Evolutionary conservation across 2,113 vertebrate genomes (phyloP), one percentile per base, ranked within the genome.

Genomic region (Hypocryptadius cinnamomeus): DNA sequence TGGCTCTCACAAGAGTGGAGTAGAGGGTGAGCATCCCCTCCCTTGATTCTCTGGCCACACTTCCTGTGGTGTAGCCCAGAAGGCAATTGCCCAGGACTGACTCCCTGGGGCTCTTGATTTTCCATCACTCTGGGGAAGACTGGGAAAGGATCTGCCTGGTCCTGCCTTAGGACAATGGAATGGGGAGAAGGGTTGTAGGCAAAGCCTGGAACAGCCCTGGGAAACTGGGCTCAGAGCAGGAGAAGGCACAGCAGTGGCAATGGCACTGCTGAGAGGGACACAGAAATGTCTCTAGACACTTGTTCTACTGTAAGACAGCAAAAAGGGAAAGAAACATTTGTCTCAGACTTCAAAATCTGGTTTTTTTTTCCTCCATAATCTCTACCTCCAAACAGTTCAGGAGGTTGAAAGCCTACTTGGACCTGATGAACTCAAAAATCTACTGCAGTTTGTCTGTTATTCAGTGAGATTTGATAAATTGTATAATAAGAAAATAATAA

Each of bases 31-130:
- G 1, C 3, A 68, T 37, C 39, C 8, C 11, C 25, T 74, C 22
- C 22, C 22, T 50, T 1, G 3, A 19, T 18, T 15, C 35, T 33
- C 44, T 59, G 51, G 30, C 5, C 44, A 64, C 13, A 0, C 3
- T 63, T 48, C 54, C 27, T 11, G 2, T 64, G 14, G 21, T 10
- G 9, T 13, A 76, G 8, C 7, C 23, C 11, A 33, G 23, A 13
- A 79, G 8, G 10, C 0, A 0, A 28, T 2, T 2, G 0, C 15
- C 24, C 37, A 17, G 56, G n/a, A 71, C 2, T 59, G 28, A 6
- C 9, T 59, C 25, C 17, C 47, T 71, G 37, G 33, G n/a, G 63
- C 39, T 44, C 63, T 11, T 69, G 48, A 69, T 9, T 1, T 74
- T n/a, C 48, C 22, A 27, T 10, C 8, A 10, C 17, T 68, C 51